These are phyloP conservation scores for Spodoptera exigua DNA, from an alignment of 2,888 invertebrate genomes.

Conservation along the genomic window DNA sequence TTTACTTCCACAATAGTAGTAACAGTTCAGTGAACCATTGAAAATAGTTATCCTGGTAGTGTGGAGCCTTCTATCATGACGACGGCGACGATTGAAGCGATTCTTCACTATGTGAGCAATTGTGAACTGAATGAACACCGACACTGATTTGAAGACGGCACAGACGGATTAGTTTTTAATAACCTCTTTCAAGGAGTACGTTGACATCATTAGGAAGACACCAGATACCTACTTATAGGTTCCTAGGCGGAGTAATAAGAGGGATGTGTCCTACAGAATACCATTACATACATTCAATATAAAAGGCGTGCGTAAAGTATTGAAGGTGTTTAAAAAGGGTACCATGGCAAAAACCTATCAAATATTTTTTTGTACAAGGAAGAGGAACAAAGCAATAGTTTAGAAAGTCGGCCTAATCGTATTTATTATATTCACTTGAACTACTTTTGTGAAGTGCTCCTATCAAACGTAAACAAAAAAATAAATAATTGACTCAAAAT, in stretches of 20 bases:
- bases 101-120: conserved; percentile 24
- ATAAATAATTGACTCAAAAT: too few species aligned
- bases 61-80: conserved; percentile 14
- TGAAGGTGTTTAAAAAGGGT: too few species aligned
- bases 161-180: conserved; percentile 55
- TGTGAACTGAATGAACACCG: conserved; percentile 27
- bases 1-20: too few species aligned
- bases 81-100: conserved; percentile 32
- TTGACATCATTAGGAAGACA: conserved; percentile 34
- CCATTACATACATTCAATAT: too few species aligned
- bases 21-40: conserved; percentile 38
- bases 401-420: too few species aligned
- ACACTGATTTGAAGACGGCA: conserved; percentile 34
- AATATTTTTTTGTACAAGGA: too few species aligned
- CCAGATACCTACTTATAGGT: conserved; percentile 1
- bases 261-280: neutral
- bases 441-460: too few species aligned
- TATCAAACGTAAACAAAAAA: too few species aligned
- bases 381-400: too few species aligned
- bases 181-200: conserved; percentile 36
- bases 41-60: conserved; percentile 9
- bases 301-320: too few species aligned
- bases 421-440: too few species aligned
- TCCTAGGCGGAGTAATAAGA: neutral
- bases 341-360: too few species aligned